Conservation (phyloP, 2,113 vertebrate genomes). For the Pelobates fuscus region DNA sequence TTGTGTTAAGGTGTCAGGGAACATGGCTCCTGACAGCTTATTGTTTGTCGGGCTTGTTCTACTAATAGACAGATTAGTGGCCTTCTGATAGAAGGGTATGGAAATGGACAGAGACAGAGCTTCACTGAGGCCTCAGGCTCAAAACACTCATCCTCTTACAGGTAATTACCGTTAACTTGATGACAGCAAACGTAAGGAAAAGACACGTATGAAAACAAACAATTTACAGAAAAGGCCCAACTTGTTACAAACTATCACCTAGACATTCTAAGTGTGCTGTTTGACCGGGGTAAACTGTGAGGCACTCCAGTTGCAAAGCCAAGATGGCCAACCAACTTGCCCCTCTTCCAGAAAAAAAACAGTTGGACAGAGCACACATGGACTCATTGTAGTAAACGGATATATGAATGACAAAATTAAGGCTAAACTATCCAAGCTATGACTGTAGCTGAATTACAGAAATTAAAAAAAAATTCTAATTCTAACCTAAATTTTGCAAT, state of each 20-base stretch:
- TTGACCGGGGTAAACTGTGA: background rate
- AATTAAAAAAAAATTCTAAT: too few species aligned
- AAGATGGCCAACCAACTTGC: too few species aligned
- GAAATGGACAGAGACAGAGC: slow-evolving; percentile 60
- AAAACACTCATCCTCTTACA: slow-evolving; percentile 52
- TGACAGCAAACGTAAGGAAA: slow-evolving; percentile 1
- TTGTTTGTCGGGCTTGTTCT: slow-evolving; percentile 53
- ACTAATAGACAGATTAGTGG: slow-evolving; percentile 48
- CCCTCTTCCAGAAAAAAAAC: too few species aligned
- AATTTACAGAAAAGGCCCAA: background rate
- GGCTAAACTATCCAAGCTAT: too few species aligned
- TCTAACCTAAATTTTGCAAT: too few species aligned
- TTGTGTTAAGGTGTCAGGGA: slow-evolving; percentile 47
- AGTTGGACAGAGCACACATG: too few species aligned
- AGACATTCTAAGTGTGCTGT: background rate
- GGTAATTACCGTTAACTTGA: slow-evolving; percentile 37
- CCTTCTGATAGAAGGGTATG: slow-evolving; percentile 48
- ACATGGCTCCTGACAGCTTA: slow-evolving; percentile 32
- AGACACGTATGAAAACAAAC: slow-evolving; percentile 31
- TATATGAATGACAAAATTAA: too few species aligned
- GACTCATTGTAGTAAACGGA: too few species aligned
- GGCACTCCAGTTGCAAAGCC: too few species aligned
- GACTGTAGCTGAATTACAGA: too few species aligned
- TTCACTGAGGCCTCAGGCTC: slow-evolving; percentile 56
- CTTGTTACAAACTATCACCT: slow-evolving; percentile 28